These are phyloP conservation scores for Luperina nickerlii DNA, from an alignment of 2,888 invertebrate genomes.

Conservation along the genomic window DNA sequence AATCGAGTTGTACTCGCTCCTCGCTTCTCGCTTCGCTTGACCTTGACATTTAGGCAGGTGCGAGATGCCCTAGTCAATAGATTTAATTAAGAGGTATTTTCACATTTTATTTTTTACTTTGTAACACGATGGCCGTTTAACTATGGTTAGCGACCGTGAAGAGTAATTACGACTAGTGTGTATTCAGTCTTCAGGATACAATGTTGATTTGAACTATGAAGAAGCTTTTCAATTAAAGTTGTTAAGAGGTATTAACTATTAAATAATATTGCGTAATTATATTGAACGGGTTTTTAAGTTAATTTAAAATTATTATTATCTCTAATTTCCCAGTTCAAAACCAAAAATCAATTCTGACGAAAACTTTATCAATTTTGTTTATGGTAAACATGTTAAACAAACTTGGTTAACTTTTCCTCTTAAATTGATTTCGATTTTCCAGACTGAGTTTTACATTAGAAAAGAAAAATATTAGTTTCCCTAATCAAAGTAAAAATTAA, in stretches of 20 bases:
- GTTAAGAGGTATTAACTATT: not conserved
- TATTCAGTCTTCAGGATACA: constrained; percentile 21
- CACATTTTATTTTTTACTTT: constrained; percentile 36
- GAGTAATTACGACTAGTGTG: constrained; percentile 17
- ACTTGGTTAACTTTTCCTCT: constrained; percentile 30
- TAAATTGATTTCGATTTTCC: constrained; percentile 21
- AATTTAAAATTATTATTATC: constrained; percentile 7
- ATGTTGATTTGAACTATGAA: constrained; percentile 14
- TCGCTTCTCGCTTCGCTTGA: constrained; percentile 71
- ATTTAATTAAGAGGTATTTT: constrained; percentile 65
- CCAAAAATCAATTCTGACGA: constrained; percentile 14
- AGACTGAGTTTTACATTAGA: not conserved
- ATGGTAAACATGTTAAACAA: constrained; percentile 30
- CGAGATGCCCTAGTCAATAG: constrained; percentile 58
- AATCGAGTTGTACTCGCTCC: constrained; percentile 77
- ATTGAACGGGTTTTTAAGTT: not conserved
- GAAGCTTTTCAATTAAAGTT: constrained; percentile 26
- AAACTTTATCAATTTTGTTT: constrained; percentile 34
- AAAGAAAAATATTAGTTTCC: constrained; percentile 14
- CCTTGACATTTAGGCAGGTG: constrained; percentile 83
- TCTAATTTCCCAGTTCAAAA: not conserved
- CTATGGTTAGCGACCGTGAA: constrained; percentile 35
- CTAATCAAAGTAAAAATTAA: not conserved
- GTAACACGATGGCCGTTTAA: constrained; percentile 8
- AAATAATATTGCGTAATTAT: constrained; percentile 26